A percentile compares a stretch with the other conserved stretches of the same genome.
These are phyloP conservation scores for Acanthornis magna DNA, from an alignment of 2,797 vertebrate genomes.

Conservation along the genomic window DNA sequence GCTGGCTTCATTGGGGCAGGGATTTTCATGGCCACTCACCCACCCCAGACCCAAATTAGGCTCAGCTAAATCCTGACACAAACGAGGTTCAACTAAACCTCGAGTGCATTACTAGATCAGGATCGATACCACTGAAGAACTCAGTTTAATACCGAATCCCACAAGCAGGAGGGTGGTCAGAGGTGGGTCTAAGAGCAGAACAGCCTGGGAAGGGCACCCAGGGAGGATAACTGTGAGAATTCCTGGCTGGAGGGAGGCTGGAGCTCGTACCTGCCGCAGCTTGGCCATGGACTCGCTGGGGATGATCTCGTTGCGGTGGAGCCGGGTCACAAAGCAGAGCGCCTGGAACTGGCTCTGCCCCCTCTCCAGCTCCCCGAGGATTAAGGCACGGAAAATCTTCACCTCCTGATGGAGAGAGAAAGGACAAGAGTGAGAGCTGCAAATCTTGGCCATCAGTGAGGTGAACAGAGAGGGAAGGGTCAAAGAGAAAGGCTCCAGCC, in stretches of 20 bases:
- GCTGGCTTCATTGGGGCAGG: neutral
- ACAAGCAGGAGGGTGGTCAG: neutral
- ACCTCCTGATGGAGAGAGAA: constrained; percentile 81
- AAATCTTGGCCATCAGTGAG: neutral
- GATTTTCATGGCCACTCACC: neutral
- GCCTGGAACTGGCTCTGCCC: constrained; percentile 97
- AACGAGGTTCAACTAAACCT: neutral
- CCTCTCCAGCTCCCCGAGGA: constrained; percentile 93
- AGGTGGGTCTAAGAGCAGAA: neutral
- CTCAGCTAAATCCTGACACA: neutral
- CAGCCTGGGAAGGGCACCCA: neutral
- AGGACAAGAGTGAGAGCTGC: neutral
- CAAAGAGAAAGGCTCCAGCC: neutral
- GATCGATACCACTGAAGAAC: neutral
- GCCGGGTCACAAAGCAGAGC: constrained; percentile 90
- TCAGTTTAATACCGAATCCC: neutral
- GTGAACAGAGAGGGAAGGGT: neutral
- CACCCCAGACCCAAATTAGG: neutral
- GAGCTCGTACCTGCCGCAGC: constrained; percentile 86
- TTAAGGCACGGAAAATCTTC: constrained; percentile 95
- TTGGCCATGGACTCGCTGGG: constrained; percentile 98
- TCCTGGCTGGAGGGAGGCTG: neutral
- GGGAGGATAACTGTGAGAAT: neutral
- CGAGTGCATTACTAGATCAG: neutral
- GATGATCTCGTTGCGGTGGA: constrained; percentile 94